Base-by-base conservation (phyloP, 2,888 invertebrate genomes). In the Acanthoscelides obtectus region DNA sequence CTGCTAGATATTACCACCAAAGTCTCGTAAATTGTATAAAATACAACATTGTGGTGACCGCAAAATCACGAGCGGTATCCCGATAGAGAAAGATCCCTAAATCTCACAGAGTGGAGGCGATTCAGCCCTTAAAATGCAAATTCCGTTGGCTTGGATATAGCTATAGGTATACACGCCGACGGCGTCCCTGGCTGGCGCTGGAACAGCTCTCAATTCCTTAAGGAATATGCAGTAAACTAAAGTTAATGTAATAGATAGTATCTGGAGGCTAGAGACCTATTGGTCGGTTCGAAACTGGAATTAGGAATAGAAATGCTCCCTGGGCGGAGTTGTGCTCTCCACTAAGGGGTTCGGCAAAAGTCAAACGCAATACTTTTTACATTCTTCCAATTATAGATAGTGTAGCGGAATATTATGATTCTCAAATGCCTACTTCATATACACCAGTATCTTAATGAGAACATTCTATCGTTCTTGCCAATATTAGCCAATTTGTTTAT, bases 171-270 rank as follows among this genome's bases (percentile, higher is more conserved):
- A 45, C 45, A 12, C 45, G 45, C 45, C 45, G 45, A 45, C 45
- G 45, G 45, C 8, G 45, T 45, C 45, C 1, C 45, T 12, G 45
- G 8, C 45, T 1, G 45, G 6, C 45, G 1, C 45, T 12, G 45
- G 8, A 6, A 12, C 45, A 1, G 45, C 45, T 45, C 12, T 45
- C 45, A 45, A 45, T 45, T 45, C 45, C 80, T 79, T 78, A 74
- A 79, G 80, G 80, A 80, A 80, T 79, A 80, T 80, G 80, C 79
- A 80, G 80, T 80, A 80, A 81, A 80, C 80, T 79, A 78, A 79
- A 80, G 79, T 81, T 81, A 81, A 81, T 80, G 79, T 80, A 79
- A 81, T 80, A 81, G 80, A 81, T 81, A 77, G 78, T 80, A 81
- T 80, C 81, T 78, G 75, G 72, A 72, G 76, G 76, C 77, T 73